These are phyloP conservation scores for Diplosoma virens DNA, from an alignment of 23 tunicate genomes.

Conservation along the genomic window DNA sequence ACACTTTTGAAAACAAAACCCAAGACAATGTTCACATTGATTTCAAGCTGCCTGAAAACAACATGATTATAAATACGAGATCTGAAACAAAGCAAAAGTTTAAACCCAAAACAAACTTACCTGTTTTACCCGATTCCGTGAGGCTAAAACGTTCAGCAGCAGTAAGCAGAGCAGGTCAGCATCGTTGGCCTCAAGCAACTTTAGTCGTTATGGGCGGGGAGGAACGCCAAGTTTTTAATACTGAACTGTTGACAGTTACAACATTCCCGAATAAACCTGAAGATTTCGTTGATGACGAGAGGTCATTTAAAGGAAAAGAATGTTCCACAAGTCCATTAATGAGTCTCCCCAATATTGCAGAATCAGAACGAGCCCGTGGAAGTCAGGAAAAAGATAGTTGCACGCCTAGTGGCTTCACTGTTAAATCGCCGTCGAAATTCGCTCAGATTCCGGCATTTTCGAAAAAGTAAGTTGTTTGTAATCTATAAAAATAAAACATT, in stretches of 20 bases:
- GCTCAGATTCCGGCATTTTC: constrained; percentile 27
- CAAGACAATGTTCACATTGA: constrained; percentile 16
- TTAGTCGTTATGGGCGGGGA: constrained; percentile 52
- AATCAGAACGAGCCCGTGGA: not conserved
- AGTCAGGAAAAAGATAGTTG: not conserved
- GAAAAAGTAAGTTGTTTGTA: constrained; percentile 5
- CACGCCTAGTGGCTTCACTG: constrained; percentile 29
- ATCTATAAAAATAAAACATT: too few species aligned
- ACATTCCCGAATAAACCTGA: constrained; percentile 16
- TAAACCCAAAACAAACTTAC: constrained; percentile 52
- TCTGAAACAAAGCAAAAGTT: constrained; percentile 36
- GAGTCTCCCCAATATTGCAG: constrained; percentile 7
- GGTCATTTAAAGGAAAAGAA: constrained; percentile 12
- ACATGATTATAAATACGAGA: constrained; percentile 4
- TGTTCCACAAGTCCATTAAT: not conserved
- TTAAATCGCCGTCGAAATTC: constrained; percentile 40
- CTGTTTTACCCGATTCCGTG: constrained; percentile 18
- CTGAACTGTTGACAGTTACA: constrained; percentile 65
- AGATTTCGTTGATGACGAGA: not conserved
- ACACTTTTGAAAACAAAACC: not conserved
- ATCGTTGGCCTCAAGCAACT: constrained; percentile 67
- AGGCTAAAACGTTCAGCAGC: constrained; percentile 37
- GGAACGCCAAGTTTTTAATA: constrained; percentile 41
- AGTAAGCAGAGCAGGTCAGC: constrained; percentile 56
- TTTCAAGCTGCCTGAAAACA: constrained; percentile 15